These are phyloP conservation scores for Vanessa atalanta DNA, from an alignment of 1,140 invertebrate genomes.

Conservation along the genomic window DNA sequence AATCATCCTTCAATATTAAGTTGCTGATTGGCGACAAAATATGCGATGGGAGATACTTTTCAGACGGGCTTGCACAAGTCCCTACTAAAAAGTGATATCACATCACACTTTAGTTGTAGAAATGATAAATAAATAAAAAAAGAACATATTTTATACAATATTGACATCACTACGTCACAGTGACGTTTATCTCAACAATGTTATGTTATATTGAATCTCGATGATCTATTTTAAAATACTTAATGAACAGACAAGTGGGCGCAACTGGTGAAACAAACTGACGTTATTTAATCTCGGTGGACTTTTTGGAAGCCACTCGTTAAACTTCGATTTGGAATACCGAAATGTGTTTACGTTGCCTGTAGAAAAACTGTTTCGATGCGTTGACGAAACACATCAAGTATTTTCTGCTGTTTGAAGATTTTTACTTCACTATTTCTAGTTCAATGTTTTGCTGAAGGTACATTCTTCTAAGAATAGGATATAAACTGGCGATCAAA, in stretches of 20 bases:
- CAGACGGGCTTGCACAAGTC: too few species aligned
- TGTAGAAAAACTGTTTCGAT: neutral
- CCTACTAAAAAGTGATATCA: too few species aligned
- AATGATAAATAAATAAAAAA: too few species aligned
- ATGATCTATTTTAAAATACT: conserved; percentile 31
- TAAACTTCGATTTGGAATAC: neutral
- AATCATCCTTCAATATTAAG: too few species aligned
- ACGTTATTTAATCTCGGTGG: conserved; percentile 22
- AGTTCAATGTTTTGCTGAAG: too few species aligned
- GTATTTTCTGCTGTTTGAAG: neutral
- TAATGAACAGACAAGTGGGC: conserved; percentile 33
- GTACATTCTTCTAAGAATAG: too few species aligned
- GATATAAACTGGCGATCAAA: too few species aligned
- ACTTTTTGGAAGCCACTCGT: conserved; percentile 32
- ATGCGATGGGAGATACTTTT: too few species aligned
- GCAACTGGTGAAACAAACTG: conserved; percentile 36
- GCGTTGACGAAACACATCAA: neutral
- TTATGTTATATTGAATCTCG: neutral
- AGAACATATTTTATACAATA: too few species aligned
- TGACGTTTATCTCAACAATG: neutral
- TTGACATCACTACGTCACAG: neutral
- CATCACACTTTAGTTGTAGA: too few species aligned
- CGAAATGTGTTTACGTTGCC: neutral
- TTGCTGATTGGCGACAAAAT: too few species aligned
- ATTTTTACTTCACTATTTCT: neutral